Conservation (phyloP, 2,888 invertebrate species). For the Aleiodes testaceus region DNA sequence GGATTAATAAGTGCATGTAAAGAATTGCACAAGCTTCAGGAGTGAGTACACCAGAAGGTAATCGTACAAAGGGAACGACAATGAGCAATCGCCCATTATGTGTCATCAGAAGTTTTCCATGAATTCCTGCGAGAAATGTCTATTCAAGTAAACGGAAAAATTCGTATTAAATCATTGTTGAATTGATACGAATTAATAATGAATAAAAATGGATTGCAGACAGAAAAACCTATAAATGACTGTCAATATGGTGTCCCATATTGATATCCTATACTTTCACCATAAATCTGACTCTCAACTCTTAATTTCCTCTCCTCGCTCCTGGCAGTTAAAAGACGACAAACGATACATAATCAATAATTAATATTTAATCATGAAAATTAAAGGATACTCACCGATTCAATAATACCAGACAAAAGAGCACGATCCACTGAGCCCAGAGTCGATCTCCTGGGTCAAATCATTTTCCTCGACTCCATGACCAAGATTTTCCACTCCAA, state of each 20-base stretch:
- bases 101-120: no score
- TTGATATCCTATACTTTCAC: constrained; percentile 16
- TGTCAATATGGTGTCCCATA: constrained; percentile 43
- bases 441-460: constrained; percentile 69
- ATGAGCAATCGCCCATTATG: no score
- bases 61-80: neutral
- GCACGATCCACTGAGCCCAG: constrained; percentile 66
- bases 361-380: neutral
- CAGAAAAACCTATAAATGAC: neutral
- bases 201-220: neutral
- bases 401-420: constrained; percentile 59
- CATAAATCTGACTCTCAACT: constrained; percentile 11
- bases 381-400: constrained; percentile 59
- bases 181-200: no score
- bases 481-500: constrained; percentile 32
- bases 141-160: neutral
- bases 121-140: no score
- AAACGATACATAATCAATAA: neutral
- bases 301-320: neutral
- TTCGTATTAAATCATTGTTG: neutral
- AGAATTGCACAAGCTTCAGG: constrained; percentile 46
- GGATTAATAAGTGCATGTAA: constrained; percentile 14
- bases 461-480: constrained; percentile 65
- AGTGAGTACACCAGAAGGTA: constrained; percentile 37
- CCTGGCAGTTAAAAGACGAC: neutral